Base-by-base conservation (phyloP, 2,888 invertebrate genomes). In the Pandemis heparana region DNA sequence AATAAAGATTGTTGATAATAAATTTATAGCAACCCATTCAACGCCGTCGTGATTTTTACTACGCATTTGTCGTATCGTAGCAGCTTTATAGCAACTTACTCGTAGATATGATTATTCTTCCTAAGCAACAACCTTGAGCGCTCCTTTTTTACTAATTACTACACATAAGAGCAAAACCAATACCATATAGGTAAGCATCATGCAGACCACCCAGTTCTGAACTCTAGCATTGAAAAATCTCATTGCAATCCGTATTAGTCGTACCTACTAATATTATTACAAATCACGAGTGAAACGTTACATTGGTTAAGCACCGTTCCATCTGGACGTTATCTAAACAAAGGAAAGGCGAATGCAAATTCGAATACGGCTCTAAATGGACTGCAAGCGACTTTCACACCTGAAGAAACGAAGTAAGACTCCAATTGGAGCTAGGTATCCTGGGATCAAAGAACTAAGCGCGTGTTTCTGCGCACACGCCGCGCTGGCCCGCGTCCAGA, bases 401-500 rank as follows among this genome's bases (percentile, higher is more conserved):
- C 68, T 75, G 70, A 46, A 48, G 14, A 62, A 56, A 38, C 7
- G n/a, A 6, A 16, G 38, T 39, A 82, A 83, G 81, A 77, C 70
- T 74, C 71, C 74, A 74, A 78, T 84, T 86, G 48, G 76, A 60
- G 68, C 77, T 77, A 81, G 80, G 76, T 76, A 72, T 75, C 69
- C 62, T 76, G 85, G 81, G 89, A 89, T 86, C 87, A 89, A 89
- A 88, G 87, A 88, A 88, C 89, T 81, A 82, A 43, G 81, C 83
- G 82, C 83, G 78, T 82, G 82, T 81, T 83, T 89, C 85, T 93
- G 88, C 92, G 91, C 89, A 87, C 86, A 87, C 79, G 80, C 82
- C 70, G 79, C 84, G 79, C 89, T 94, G 94, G 94, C 92, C 80
- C 77, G 76, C 71, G 76, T 90, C 94, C 94, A 94, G 85, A 72